phyloP scores from a whole-genome alignment of 2,113 vertebrate species.

The Tychaedon coryphoeus region DNA sequence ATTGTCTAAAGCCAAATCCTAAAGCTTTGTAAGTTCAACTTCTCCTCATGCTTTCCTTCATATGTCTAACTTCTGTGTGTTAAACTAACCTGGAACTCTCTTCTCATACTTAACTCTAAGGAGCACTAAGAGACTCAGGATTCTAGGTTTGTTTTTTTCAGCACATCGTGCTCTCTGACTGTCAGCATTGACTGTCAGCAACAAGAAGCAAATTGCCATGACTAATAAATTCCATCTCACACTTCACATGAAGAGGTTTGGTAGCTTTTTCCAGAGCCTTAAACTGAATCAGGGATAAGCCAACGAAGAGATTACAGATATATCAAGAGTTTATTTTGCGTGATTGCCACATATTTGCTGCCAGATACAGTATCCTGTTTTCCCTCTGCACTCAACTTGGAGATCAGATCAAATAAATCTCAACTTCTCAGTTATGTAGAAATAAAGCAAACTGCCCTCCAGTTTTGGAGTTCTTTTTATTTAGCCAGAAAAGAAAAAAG shows the following conservation, averaged over 20 bases:
- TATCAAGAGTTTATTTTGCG: conserved; percentile 70
- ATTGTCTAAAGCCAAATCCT: background rate
- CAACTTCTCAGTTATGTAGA: conserved; percentile 58
- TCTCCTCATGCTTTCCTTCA: background rate
- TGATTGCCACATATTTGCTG: conserved; percentile 56
- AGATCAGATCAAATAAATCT: conserved; percentile 65
- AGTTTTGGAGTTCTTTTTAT: conserved; percentile 38
- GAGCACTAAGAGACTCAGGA: background rate
- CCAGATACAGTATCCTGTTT: conserved; percentile 69
- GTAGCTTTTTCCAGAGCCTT: conserved; percentile 64
- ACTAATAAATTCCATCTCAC: conserved; percentile 42
- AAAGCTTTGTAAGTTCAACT: background rate
- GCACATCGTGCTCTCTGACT: background rate
- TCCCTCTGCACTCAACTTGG: conserved; percentile 54
- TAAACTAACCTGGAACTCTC: background rate
- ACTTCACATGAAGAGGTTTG: conserved; percentile 47
- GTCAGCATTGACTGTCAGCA: background rate
- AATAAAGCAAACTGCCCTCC: conserved; percentile 35
- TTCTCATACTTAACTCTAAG: background rate
- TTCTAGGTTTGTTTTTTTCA: background rate
- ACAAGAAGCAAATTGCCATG: conserved; percentile 26
- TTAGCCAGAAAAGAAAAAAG: background rate
- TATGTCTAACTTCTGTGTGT: background rate
- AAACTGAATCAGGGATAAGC: conserved; percentile 54
- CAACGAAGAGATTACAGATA: conserved; percentile 60